Evolutionary conservation across 2,113 vertebrate genomes (phyloP).

Genomic region (Paramormyrops kingsleyae): DNA sequence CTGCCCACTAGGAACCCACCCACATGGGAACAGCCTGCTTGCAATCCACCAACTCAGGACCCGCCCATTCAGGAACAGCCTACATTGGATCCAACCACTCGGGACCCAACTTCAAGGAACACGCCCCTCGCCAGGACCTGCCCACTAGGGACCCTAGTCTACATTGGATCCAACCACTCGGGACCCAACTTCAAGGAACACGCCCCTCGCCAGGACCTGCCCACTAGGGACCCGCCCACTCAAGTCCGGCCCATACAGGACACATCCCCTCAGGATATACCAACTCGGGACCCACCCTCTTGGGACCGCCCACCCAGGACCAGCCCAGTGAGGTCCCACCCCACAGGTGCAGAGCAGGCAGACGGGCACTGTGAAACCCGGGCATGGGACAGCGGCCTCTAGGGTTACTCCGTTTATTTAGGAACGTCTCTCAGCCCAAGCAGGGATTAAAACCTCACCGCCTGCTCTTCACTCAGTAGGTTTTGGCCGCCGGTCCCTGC

Average conservation of each 20-base stretch:
- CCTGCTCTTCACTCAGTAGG: not conserved
- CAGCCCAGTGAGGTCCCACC: not conserved
- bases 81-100: not conserved
- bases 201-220: not conserved
- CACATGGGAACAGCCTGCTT: not conserved
- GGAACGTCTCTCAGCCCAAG: not conserved
- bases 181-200: not conserved
- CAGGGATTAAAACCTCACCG: not conserved
- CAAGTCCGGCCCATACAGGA: not conserved
- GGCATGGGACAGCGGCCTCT: not conserved
- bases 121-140: too few species aligned
- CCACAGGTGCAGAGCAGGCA: not conserved
- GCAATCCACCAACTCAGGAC: not conserved
- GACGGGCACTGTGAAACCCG: not conserved
- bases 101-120: too few species aligned
- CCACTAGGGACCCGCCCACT: not conserved
- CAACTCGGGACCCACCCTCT: not conserved
- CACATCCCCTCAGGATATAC: not conserved
- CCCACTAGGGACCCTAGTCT: too few species aligned
- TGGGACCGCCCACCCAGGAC: not conserved
- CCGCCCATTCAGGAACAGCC: not conserved
- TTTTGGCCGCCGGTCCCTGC: not conserved
- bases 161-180: too few species aligned
- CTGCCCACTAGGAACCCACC: too few species aligned
- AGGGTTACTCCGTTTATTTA: conserved; percentile 10